Percentiles rank a stretch among this genome's conserved stretches.
Conservation (phyloP, 2,113 vertebrate species). For the Nesoenas mayeri region DNA sequence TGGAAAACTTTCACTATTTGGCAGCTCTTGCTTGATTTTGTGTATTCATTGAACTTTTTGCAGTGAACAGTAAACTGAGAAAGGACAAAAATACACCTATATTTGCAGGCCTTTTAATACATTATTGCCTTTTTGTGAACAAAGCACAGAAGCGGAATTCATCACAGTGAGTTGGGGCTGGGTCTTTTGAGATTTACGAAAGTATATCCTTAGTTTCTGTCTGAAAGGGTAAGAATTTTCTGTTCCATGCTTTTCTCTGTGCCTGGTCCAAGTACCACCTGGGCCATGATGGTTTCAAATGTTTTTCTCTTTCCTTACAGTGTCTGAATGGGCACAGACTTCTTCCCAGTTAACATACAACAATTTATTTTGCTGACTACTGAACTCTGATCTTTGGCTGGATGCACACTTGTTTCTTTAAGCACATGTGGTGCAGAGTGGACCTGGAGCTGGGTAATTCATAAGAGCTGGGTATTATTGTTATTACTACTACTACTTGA, state of each 20-base stretch:
- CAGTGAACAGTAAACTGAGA: background rate
- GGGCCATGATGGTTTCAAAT: background rate
- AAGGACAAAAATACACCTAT: background rate
- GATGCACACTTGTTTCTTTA: slow-evolving; percentile 20
- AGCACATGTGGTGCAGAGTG: slow-evolving; percentile 14
- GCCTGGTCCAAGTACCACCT: background rate
- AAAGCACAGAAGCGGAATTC: background rate
- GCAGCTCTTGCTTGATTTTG: background rate
- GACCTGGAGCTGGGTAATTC: slow-evolving; percentile 64
- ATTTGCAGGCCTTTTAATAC: background rate
- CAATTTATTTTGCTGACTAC: background rate
- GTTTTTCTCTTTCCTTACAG: background rate
- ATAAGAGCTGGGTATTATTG: background rate
- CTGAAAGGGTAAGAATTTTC: background rate
- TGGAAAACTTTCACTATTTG: background rate
- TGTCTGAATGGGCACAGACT: background rate
- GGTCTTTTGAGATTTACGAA: background rate
- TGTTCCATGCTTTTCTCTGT: background rate
- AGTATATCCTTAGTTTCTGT: background rate
- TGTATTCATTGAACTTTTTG: background rate
- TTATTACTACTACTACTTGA: slow-evolving; percentile 45
- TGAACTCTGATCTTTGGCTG: slow-evolving; percentile 39
- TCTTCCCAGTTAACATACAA: slow-evolving; percentile 32
- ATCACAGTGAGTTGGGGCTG: background rate
- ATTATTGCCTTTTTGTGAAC: background rate